These are phyloP conservation scores for Melanotaenia maccullochi DNA, from an alignment of 2,797 vertebrate genomes.

Conservation along the genomic window DNA sequence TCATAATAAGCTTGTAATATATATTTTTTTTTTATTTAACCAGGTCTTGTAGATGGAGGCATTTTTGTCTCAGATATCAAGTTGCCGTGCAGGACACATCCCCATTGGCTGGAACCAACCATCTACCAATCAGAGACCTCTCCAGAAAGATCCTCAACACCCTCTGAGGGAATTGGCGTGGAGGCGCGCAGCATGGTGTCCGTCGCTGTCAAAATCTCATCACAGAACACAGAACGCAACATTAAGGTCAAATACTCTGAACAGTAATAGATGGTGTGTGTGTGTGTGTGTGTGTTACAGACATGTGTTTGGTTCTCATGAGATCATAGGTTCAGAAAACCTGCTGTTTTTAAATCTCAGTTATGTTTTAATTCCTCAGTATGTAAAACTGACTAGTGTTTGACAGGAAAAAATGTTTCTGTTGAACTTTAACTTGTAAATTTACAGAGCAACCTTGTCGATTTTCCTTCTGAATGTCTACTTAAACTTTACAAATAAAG, in stretches of 20 bases:
- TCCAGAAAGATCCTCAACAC: conserved; percentile 78
- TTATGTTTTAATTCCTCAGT: not conserved
- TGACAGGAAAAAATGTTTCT: not conserved
- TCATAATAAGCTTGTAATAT: not conserved
- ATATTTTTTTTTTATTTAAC: conserved; percentile 9
- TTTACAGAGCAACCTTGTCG: not conserved
- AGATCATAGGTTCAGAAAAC: not conserved
- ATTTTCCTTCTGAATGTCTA: not conserved
- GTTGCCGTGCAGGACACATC: conserved; percentile 88
- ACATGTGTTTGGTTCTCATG: not conserved
- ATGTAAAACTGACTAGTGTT: not conserved
- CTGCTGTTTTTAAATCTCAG: not conserved
- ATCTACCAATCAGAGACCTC: conserved; percentile 91
- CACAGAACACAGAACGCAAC: conserved; percentile 91
- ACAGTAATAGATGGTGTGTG: not conserved
- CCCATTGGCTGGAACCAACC: conserved; percentile 95
- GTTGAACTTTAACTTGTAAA: not conserved
- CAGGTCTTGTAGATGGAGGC: conserved; percentile 89
- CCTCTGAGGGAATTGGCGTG: conserved; percentile 88
- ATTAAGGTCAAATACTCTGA: conserved; percentile 86
- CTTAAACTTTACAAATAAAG: not conserved
- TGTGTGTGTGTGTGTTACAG: not conserved
- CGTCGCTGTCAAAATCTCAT: conserved; percentile 92
- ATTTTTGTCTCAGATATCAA: conserved; percentile 83
- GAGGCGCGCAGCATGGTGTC: conserved; percentile 94